Percentiles rank a stretch among this genome's conserved stretches.
Conservation (phyloP, 2,113 vertebrate genomes). For the Antechinus stuartii region DNA sequence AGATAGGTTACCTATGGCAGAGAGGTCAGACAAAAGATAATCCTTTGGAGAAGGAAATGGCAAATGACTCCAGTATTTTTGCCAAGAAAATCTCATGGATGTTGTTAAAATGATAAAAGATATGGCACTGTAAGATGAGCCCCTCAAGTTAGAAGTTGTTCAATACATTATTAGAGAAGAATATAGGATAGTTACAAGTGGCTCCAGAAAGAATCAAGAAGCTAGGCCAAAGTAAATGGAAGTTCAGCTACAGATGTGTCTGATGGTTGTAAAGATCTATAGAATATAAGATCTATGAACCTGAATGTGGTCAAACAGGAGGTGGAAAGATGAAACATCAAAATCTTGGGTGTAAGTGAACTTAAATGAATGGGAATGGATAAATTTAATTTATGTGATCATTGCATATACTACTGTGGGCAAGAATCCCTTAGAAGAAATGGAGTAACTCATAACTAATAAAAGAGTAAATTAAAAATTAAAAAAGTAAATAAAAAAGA, state of each 20-base stretch:
- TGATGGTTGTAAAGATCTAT: background rate
- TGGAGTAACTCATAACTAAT: background rate
- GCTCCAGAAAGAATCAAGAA: background rate
- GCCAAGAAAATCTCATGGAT: background rate
- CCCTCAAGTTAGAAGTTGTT: background rate
- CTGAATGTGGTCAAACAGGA: background rate
- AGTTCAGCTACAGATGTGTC: background rate
- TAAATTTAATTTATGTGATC: background rate
- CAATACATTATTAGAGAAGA: background rate
- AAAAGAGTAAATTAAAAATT: background rate
- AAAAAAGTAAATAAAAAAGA: background rate
- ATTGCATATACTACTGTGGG: background rate
- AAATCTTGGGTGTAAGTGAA: background rate
- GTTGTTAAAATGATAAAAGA: background rate
- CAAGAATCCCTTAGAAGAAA: background rate
- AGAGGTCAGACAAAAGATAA: background rate
- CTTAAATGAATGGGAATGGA: background rate
- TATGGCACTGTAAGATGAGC: background rate
- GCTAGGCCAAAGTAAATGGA: background rate
- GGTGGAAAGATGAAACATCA: background rate
- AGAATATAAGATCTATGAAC: background rate
- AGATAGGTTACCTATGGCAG: too few relatives aligned
- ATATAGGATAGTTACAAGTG: background rate
- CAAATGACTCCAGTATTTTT: background rate
- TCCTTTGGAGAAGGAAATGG: background rate